Evolutionary conservation across 2,797 vertebrate genomes (phyloP).

Genomic region (Vireo griseus): DNA sequence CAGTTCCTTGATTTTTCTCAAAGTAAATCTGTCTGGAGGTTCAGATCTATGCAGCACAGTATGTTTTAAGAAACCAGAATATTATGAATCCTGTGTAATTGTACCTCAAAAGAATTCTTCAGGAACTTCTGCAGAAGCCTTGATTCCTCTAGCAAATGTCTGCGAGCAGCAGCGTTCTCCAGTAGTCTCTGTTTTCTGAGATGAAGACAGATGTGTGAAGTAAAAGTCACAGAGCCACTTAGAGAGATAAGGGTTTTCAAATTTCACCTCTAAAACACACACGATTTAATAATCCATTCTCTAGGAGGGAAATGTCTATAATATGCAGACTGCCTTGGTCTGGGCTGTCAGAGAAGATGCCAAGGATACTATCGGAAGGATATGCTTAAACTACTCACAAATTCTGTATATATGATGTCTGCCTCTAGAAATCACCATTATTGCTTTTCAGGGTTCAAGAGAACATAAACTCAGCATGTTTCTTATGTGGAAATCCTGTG

Average conservation of each 20-base stretch:
- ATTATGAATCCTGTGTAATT: not conserved
- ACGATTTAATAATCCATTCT: not conserved
- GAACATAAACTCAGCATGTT: not conserved
- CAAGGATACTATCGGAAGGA: not conserved
- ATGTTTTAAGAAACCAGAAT: not conserved
- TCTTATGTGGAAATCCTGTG: not conserved
- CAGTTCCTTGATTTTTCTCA: not conserved
- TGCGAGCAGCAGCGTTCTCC: slow-evolving; percentile 70
- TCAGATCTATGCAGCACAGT: not conserved
- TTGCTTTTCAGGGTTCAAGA: not conserved
- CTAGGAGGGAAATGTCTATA: not conserved
- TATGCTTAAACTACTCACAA: not conserved
- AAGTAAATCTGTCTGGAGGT: not conserved
- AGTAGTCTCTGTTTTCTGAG: slow-evolving; percentile 79
- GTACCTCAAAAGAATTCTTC: slow-evolving; percentile 84
- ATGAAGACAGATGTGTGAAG: not conserved
- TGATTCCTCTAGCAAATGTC: slow-evolving; percentile 76
- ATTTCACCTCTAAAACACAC: not conserved
- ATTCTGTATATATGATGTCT: not conserved
- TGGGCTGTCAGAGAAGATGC: not conserved
- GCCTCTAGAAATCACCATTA: not conserved
- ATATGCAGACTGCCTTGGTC: not conserved
- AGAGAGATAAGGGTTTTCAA: not conserved
- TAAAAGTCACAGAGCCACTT: not conserved
- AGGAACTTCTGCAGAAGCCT: slow-evolving; percentile 82